phyloP scores from a whole-genome alignment of 1,140 invertebrate genomes.

The Tetramorium alpestre region DNA sequence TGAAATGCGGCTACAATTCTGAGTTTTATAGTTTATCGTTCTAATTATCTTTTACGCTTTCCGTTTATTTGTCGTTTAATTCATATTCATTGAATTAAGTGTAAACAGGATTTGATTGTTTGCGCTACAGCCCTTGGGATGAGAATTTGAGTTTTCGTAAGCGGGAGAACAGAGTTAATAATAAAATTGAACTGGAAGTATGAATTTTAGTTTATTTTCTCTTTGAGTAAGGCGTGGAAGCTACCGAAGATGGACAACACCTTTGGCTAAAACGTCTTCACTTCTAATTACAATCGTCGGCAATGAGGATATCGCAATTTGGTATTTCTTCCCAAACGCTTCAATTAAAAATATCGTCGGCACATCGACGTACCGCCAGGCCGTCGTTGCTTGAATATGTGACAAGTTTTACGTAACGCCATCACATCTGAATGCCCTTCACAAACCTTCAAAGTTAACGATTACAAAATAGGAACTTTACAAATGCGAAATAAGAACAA shows the following conservation, averaged over 20 bases:
- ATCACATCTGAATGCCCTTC: not conserved
- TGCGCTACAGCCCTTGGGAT: not conserved
- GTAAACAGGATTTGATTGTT: not conserved
- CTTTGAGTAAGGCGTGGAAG: constrained; percentile 70
- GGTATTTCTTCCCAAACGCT: constrained; percentile 19
- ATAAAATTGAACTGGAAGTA: constrained; percentile 52
- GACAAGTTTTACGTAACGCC: not conserved
- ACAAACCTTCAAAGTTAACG: not conserved
- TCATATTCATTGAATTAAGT: not conserved
- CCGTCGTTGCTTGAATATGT: constrained; percentile 22
- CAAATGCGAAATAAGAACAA: constrained; percentile 35
- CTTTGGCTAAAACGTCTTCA: constrained; percentile 71
- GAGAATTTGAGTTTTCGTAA: not conserved
- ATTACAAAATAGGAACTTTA: constrained; percentile 25
- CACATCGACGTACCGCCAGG: constrained; percentile 17
- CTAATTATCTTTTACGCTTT: not conserved
- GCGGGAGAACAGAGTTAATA: not conserved
- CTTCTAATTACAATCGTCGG: constrained; percentile 64
- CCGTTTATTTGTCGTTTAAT: not conserved
- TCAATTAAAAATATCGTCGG: constrained; percentile 71
- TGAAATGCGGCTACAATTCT: not conserved
- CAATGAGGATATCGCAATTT: constrained; percentile 50
- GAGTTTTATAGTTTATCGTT: not conserved
- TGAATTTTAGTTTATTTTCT: constrained; percentile 69
- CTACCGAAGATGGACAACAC: constrained; percentile 73